Percentiles rank a stretch among this genome's conserved stretches.
Evolutionary conservation across 2,888 invertebrate species (phyloP).

Genomic region (Linnaemya tessellans): DNA sequence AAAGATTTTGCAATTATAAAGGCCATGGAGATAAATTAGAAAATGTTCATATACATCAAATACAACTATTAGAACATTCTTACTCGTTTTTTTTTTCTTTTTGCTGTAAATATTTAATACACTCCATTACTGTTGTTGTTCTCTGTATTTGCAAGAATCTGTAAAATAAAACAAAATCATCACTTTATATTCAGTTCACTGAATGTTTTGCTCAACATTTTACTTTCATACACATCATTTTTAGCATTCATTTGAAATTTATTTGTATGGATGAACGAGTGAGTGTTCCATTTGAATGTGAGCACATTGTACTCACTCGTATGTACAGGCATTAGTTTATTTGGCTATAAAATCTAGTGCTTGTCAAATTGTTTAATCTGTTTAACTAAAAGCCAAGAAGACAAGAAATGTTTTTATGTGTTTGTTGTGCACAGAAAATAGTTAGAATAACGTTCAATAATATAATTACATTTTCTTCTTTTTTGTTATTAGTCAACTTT

Average conservation of each 20-base stretch:
- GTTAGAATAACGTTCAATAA: too few species aligned
- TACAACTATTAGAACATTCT: not conserved
- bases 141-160: conserved; percentile 1
- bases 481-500: too few species aligned
- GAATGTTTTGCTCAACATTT: conserved; percentile 49
- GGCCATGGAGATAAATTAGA: not conserved
- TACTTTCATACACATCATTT: conserved; percentile 4
- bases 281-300: not conserved
- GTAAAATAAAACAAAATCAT: conserved; percentile 45
- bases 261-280: conserved; percentile 1
- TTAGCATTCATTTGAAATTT: conserved; percentile 7
- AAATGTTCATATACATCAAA: not conserved
- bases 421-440: too few species aligned
- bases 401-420: not conserved
- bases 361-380: conserved; percentile 5
- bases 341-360: not conserved
- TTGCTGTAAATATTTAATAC: conserved; percentile 4
- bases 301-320: not conserved
- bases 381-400: not conserved
- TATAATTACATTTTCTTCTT: too few species aligned
- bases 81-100: not conserved
- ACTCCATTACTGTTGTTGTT: conserved; percentile 11
- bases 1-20: not conserved
- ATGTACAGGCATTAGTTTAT: not conserved
- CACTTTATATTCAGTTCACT: conserved; percentile 55